Evolutionary conservation across 2,797 vertebrate species (phyloP), one percentile per base, ranked within the genome.

Genomic region (Gobionotothen gibberifrons): DNA sequence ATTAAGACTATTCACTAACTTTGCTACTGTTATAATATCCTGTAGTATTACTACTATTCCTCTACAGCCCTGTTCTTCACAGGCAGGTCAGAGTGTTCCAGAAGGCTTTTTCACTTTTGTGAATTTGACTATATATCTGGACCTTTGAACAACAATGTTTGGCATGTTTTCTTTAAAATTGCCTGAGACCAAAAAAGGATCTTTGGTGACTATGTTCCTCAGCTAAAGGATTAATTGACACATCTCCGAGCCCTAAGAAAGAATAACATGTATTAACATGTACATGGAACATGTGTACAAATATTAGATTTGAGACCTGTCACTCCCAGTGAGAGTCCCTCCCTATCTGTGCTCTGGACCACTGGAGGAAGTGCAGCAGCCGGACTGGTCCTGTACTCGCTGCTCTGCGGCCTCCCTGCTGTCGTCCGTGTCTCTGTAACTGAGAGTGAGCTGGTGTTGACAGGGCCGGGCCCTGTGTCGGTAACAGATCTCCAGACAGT

Each of bases 381-480:
- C 47, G n/a, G 63, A 42, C 29, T n/a, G 46, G 26, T 9, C 56
- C 42, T 0, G 21, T 17, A 9, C 53, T 62, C 15, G 51, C 70
- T 77, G 56, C 66, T 62, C 75, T 69, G 67, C 55, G 12, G 49
- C 61, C 66, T 66, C 68, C 69, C 59, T 4, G 72, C 82, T 66
- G 72, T 56, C 57, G 68, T 78, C 78, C 62, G 64, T 46, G 72
- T 85, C 67, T 84, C 67, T 80, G 69, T 86, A 81, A 87, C 77
- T 6, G 61, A 86, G 77, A 71, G 69, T 83, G 89, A 91, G 85
- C 83, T 57, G 79, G 80, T 83, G 92, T 87, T 93, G 93, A 94
- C 91, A 90, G 89, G 88, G 73, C 76, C 64, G 4, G 69, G 84
- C 64, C 83, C 79, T 65, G 70, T 22, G 66, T 80, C 73, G 85